Base-by-base conservation (phyloP, 2,888 invertebrate genomes). In the Drosophila nr. perissopoda region DNA sequence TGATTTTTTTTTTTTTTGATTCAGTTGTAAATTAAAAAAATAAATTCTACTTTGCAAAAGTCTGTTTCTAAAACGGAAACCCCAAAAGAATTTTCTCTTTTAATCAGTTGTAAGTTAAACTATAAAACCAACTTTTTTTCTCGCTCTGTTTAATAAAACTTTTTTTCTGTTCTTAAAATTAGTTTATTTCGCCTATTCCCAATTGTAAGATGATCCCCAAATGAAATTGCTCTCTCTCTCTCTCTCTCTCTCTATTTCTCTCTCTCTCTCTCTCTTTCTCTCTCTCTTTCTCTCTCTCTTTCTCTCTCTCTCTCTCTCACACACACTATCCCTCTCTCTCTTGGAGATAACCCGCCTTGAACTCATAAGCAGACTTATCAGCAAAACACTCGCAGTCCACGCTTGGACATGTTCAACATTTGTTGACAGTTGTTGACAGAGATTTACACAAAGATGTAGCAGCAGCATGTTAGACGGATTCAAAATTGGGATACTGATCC, bases 331-430 rank as follows among this genome's bases (percentile, higher is more conserved):
- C 10, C 13, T 3, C 27, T 49, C 16, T 25, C 33, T 42, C 10
- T 46, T 36, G 16, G 16, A n/a, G 84, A 84, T 84, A 84, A 84
- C 84, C 84, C 54, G 31, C 21, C 16, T 8, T 84, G 84, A 80
- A 76, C 84, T 66, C 31, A 42, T 31, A 0, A 57, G 7, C 31
- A 46, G 11, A 18, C 68, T 81, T 80, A 84, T 84, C 83, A 83
- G 61, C 65, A 6, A 13, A 6, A 13, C 40, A 10, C 10, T 59
- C 27, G 6, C 34, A 49, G 60, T 59, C 29, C 10, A 29, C 33
- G 40, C 51, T 18, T 18, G 8, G 29, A 56, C 13, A 38, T 27
- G 11, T 13, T 40, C 8, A 29, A 16, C 25, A 38, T n/a, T n/a
- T n/a, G 31, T 31, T 34, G 46, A 16, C 48, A 48, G 49, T 38